phyloP scores from a whole-genome alignment of 2,888 invertebrate genomes.

The Drosophila borborema region DNA sequence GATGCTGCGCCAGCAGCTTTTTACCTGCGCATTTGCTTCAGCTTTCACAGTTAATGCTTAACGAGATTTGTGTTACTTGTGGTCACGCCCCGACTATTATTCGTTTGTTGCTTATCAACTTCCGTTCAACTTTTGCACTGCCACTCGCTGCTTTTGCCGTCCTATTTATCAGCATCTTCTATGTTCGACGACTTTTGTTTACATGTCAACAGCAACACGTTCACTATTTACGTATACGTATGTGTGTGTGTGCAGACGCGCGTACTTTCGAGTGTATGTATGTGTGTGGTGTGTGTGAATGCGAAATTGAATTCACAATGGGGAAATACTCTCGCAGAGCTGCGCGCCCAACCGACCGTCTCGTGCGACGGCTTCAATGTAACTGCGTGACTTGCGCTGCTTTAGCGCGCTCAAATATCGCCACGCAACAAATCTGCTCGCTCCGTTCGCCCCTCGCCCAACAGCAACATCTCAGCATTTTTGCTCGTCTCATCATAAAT shows the following conservation, averaged over 20 bases:
- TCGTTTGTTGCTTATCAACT: slow-evolving; percentile 42
- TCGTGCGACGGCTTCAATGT: slow-evolving; percentile 64
- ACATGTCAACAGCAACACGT: slow-evolving; percentile 20
- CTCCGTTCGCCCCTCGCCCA: not conserved
- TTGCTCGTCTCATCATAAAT: slow-evolving; percentile 35
- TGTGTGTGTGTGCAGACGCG: not conserved
- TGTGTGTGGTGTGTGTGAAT: not conserved
- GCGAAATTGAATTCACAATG: slow-evolving; percentile 18
- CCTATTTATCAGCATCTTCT: slow-evolving; percentile 59
- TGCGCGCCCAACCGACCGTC: slow-evolving; percentile 65
- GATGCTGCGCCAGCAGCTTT: slow-evolving; percentile 24
- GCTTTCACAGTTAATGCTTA: slow-evolving; percentile 53
- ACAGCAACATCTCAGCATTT: slow-evolving; percentile 21
- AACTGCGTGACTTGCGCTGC: slow-evolving; percentile 61
- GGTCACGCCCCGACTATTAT: slow-evolving; percentile 6
- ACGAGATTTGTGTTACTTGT: slow-evolving; percentile 9
- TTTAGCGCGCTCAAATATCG: slow-evolving; percentile 70
- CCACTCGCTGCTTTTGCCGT: slow-evolving; percentile 29
- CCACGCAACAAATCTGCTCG: slow-evolving; percentile 43
- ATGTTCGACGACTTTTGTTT: slow-evolving; percentile 38
- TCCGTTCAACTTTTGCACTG: slow-evolving; percentile 56
- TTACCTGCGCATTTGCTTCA: slow-evolving; percentile 41
- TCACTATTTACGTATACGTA: slow-evolving; percentile 8
- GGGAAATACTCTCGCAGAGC: slow-evolving; percentile 25
- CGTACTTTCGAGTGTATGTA: not conserved